phyloP scores from a whole-genome alignment of 2,888 invertebrate genomes.

The Cinara cedri region DNA sequence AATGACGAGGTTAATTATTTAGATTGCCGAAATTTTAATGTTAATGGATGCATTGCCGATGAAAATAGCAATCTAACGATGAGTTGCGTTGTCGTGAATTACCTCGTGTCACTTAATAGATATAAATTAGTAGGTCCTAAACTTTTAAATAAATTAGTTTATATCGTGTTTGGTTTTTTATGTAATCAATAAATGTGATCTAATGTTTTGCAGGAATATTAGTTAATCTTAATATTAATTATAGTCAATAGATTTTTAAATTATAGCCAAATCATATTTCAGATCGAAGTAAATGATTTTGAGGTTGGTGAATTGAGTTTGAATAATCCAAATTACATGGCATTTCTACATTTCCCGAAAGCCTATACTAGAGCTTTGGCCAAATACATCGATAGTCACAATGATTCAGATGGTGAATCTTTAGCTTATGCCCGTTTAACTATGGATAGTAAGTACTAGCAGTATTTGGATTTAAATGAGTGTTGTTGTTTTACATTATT shows the following conservation, averaged over 20 bases:
- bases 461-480: too few species aligned
- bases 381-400: background rate
- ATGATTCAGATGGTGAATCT: slow-evolving; percentile 2
- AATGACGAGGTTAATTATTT: slow-evolving; percentile 62
- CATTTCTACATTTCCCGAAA: slow-evolving; percentile 35
- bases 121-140: slow-evolving; percentile 34
- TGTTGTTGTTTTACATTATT: too few species aligned
- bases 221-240: background rate
- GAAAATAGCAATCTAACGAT: slow-evolving; percentile 19
- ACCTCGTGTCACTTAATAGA: background rate
- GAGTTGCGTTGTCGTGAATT: slow-evolving; percentile 29
- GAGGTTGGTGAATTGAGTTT: slow-evolving; percentile 14
- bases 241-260: too few species aligned
- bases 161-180: too few species aligned
- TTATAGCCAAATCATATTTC: background rate
- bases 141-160: too few species aligned
- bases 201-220: too few species aligned
- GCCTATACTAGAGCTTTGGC: slow-evolving; percentile 2
- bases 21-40: slow-evolving; percentile 27
- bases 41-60: slow-evolving; percentile 23
- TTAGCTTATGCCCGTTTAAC: slow-evolving; percentile 13
- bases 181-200: too few species aligned
- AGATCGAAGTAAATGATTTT: slow-evolving; percentile 17
- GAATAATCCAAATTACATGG: slow-evolving; percentile 19
- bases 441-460: slow-evolving; percentile 27